Evolutionary conservation across 1,140 invertebrate genomes (phyloP).

Genomic region (Goniozus legneri): DNA sequence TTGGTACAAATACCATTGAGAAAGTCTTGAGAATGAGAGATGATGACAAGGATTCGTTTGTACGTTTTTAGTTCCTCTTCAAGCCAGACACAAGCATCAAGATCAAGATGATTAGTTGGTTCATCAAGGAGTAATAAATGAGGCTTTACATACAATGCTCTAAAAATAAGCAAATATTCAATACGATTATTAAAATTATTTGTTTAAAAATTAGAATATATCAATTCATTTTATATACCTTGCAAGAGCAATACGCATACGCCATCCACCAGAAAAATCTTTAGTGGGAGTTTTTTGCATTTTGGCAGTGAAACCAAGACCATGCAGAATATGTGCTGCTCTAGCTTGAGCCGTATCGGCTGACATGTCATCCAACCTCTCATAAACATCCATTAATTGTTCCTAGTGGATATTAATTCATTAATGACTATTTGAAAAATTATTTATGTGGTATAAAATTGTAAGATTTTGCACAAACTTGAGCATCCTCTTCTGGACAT

Average conservation of each 20-base stretch:
- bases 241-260: slow-evolving; percentile 99
- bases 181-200: not conserved
- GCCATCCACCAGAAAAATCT: slow-evolving; percentile 98
- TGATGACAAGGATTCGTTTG: slow-evolving; percentile 95
- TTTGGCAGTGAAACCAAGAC: slow-evolving; percentile 91
- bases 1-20: slow-evolving; percentile 99
- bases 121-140: slow-evolving; percentile 93
- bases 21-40: slow-evolving; percentile 99
- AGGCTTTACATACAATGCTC: slow-evolving; percentile 86
- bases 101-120: slow-evolving; percentile 97
- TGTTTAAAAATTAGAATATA: not conserved
- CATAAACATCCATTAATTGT: slow-evolving; percentile 96
- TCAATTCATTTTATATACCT: slow-evolving; percentile 31
- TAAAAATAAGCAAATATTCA: slow-evolving; percentile 15
- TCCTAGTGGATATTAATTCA: slow-evolving; percentile 62
- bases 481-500: slow-evolving; percentile 81
- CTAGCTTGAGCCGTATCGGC: slow-evolving; percentile 92
- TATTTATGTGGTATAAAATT: not conserved
- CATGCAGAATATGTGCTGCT: slow-evolving; percentile 91
- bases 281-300: slow-evolving; percentile 93
- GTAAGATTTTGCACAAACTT: slow-evolving; percentile 25
- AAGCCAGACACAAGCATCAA: slow-evolving; percentile 99
- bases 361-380: slow-evolving; percentile 93
- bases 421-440: not conserved
- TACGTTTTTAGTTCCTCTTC: slow-evolving; percentile 96